These are phyloP conservation scores for Synanthedon andrenaeformis DNA, from an alignment of 2,888 invertebrate species.

Conservation along the genomic window DNA sequence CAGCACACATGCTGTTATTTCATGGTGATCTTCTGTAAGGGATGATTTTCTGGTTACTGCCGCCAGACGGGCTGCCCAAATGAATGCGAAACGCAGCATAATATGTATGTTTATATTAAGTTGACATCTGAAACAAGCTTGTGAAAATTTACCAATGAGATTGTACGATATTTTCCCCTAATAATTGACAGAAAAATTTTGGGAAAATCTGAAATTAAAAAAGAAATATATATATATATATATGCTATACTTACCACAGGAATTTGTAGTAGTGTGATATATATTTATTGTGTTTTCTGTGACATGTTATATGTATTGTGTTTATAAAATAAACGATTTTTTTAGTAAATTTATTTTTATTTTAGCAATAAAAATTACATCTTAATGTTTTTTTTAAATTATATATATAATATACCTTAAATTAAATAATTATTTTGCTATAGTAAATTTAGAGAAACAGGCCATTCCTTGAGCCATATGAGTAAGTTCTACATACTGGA, in stretches of 20 bases:
- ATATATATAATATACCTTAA: slow-evolving; percentile 37
- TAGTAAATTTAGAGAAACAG: slow-evolving; percentile 43
- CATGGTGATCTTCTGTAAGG: too few relatives aligned
- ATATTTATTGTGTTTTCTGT: background rate
- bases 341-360: slow-evolving; percentile 5
- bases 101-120: too few relatives aligned
- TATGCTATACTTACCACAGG: background rate
- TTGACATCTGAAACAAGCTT: too few relatives aligned
- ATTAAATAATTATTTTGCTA: slow-evolving; percentile 56
- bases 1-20: too few relatives aligned
- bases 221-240: too few relatives aligned
- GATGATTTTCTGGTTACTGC: too few relatives aligned
- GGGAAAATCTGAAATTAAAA: too few relatives aligned
- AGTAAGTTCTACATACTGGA: slow-evolving; percentile 46
- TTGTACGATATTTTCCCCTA: too few relatives aligned
- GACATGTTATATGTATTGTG: background rate
- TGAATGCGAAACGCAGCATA: too few relatives aligned
- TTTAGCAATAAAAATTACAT: slow-evolving; percentile 58
- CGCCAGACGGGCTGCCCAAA: too few relatives aligned
- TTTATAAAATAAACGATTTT: background rate
- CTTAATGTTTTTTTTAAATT: slow-evolving; percentile 33
- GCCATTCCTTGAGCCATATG: slow-evolving; percentile 31
- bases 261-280: background rate
- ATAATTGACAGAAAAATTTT: too few relatives aligned
- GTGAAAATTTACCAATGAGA: too few relatives aligned